Base-by-base conservation (phyloP, 1,140 invertebrate genomes). In the Melitaea cinxia region DNA sequence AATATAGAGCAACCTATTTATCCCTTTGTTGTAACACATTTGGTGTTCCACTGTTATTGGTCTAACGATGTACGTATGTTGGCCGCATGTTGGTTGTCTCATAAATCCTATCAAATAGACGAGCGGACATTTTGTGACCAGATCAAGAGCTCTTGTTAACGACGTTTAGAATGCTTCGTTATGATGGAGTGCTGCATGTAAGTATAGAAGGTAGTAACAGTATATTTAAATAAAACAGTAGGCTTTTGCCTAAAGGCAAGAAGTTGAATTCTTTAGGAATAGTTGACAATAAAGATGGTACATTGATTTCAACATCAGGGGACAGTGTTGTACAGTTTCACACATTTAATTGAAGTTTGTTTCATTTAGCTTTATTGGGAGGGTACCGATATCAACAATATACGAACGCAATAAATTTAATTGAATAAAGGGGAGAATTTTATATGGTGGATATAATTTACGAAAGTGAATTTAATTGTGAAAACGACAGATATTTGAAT, bases 361-460 rank as follows among this genome's bases (percentile, higher is more conserved):
- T 12, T 53, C 10, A 28, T 53, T 53, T 33, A 52, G 23, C 53
- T 49, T 33, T 14, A 15, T n/a, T 54, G 60, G 50, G 52, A 54
- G 60, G 37, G 52, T 45, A 42, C 39, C 23, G 55, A 39, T 39
- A 45, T 42, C 24, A 39, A 35, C 37, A 23, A 55, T 54, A 37
- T 52, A 61, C 14, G 21, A 37, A 55, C 52, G 39, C 50, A 62
- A 54, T 47, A 54, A 54, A 42, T 33, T 37, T 28, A 23, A 54
- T 54, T 54, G 33, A 26, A 62, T 62, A 47, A 54, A 62, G 37
- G 60, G 60, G 60, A 54, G 50, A 30, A 9, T 33, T 57, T 28
- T 15, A 57, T 10, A 57, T 14, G 17, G 39, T 45, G 19, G 10
- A 45, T 28, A 17, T 14, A 53, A 53, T n/a, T 23, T 19, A 47